These are phyloP conservation scores for Psephotus haematonotus DNA, from an alignment of 2,113 vertebrate genomes.

Conservation along the genomic window DNA sequence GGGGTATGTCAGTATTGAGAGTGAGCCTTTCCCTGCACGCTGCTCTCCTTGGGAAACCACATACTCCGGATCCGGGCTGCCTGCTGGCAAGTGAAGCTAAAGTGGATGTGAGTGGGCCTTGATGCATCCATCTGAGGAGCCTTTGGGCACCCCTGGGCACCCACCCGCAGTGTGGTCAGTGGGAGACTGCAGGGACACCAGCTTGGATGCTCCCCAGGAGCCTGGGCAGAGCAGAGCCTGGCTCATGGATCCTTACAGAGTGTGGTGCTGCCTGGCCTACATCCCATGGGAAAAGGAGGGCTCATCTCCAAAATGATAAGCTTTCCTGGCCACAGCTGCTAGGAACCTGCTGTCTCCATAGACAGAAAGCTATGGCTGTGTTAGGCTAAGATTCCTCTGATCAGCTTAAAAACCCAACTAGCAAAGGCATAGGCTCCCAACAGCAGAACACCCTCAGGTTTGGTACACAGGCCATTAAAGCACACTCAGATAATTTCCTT, in stretches of 20 bases:
- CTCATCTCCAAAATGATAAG: too few relatives aligned
- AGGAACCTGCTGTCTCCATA: neutral
- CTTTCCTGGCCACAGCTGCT: neutral
- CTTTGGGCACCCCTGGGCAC: accelerated
- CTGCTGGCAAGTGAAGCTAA: accelerated
- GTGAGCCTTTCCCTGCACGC: accelerated
- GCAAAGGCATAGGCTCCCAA: neutral
- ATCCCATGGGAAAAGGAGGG: accelerated
- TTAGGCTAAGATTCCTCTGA: neutral
- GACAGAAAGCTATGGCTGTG: neutral
- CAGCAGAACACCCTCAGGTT: neutral
- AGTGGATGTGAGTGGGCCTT: accelerated
- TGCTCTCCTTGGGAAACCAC: accelerated
- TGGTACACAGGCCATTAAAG: neutral
- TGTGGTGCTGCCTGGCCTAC: neutral
- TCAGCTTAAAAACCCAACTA: neutral
- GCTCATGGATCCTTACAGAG: accelerated
- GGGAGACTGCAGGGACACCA: neutral
- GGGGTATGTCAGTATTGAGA: accelerated
- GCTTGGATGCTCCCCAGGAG: accelerated
- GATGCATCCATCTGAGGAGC: neutral
- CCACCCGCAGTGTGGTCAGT: neutral
- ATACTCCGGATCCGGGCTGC: neutral
- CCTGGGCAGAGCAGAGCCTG: neutral
- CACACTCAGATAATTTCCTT: neutral